A percentile compares a stretch with the other conserved stretches of the same genome.
Conservation (phyloP, 2,888 invertebrate genomes). For the Sialis lutaria region DNA sequence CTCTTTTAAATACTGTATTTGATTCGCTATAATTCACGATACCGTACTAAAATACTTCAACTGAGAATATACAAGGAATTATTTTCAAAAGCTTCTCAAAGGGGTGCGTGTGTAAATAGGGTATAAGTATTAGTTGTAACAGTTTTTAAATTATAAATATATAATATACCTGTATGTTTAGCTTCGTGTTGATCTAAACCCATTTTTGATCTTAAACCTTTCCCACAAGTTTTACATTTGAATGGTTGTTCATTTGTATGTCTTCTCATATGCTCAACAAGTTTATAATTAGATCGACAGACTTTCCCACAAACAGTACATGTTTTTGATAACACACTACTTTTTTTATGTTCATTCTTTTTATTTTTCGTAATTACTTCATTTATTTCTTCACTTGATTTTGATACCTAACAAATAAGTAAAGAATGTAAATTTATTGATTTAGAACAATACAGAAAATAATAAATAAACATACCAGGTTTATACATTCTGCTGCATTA, state of each 20-base stretch:
- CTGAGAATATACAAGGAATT: neutral
- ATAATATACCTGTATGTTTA: slow-evolving; percentile 31
- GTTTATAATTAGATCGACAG: slow-evolving; percentile 38
- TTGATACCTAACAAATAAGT: neutral
- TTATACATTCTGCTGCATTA: no score
- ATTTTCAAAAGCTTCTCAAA: neutral
- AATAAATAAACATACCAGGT: neutral
- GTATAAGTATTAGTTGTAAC: no score
- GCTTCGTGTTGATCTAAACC: slow-evolving; percentile 40
- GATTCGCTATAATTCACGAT: no score
- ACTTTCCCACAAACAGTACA: slow-evolving; percentile 37
- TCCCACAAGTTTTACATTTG: slow-evolving; percentile 35
- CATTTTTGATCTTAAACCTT: slow-evolving; percentile 40
- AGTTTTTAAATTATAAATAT: no score
- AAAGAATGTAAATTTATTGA: neutral
- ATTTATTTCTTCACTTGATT: slow-evolving; percentile 6
- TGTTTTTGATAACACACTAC: slow-evolving; percentile 27
- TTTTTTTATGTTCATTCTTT: slow-evolving; percentile 6
- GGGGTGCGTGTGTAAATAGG: no score
- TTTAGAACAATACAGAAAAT: neutral
- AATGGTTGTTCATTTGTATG: slow-evolving; percentile 42
- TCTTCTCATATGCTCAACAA: slow-evolving; percentile 38
- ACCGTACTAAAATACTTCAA: no score
- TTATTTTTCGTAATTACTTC: slow-evolving; percentile 10
- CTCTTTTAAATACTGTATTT: no score